Evolutionary conservation across 2,888 invertebrate genomes (phyloP).

Genomic region (Leucoma salicis): DNA sequence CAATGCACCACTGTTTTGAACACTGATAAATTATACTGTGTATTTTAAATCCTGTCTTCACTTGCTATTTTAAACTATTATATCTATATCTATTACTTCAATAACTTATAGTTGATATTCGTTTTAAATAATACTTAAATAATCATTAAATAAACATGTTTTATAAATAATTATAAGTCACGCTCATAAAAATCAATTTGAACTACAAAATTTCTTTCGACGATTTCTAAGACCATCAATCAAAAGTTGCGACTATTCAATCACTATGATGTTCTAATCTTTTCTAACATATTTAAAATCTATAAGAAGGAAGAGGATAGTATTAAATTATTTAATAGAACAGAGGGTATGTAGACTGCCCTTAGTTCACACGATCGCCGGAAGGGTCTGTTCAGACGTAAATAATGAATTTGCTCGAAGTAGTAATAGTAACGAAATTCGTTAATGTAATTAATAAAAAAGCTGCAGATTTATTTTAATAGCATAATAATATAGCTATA

Average conservation of each 20-base stretch:
- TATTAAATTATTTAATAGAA: conserved; percentile 15
- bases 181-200: conserved; percentile 55
- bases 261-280: conserved; percentile 21
- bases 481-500: too few species aligned
- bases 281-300: conserved; percentile 10
- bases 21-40: too few species aligned
- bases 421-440: too few species aligned
- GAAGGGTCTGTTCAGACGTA: conserved; percentile 43
- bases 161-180: conserved; percentile 42
- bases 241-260: conserved; percentile 45
- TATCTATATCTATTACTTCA: too few species aligned
- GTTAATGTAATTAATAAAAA: too few species aligned
- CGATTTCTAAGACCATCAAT: conserved; percentile 55
- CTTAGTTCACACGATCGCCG: conserved; percentile 48
- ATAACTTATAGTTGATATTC: too few species aligned
- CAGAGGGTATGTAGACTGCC: conserved; percentile 26
- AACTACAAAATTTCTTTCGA: conserved; percentile 43
- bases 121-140: conserved; percentile 25
- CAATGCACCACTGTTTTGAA: too few species aligned
- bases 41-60: too few species aligned
- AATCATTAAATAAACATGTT: conserved; percentile 51
- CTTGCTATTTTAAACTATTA: too few species aligned
- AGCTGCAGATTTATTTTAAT: too few species aligned
- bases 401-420: conserved; percentile 52
- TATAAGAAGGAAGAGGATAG: conserved; percentile 18